Evolutionary conservation across 2,113 vertebrate species (phyloP).

Genomic region (Oenanthe oenanthe): DNA sequence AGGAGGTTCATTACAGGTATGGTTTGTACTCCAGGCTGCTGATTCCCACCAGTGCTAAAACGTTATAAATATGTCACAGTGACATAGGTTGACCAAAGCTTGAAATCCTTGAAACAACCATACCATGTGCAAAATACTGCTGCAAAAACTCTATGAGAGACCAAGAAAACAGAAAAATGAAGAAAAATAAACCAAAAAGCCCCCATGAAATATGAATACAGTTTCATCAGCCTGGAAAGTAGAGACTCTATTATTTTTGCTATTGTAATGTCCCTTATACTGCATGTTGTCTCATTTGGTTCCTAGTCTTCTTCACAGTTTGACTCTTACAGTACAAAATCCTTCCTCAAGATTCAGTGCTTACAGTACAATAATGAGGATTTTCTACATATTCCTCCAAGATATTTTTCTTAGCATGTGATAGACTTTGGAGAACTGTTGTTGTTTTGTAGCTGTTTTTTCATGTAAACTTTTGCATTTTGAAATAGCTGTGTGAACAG

Average conservation of each 20-base stretch:
- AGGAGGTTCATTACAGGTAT: not conserved
- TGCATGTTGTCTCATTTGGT: not conserved
- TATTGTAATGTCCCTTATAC: not conserved
- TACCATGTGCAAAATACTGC: not conserved
- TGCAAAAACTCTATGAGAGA: not conserved
- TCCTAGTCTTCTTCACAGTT: not conserved
- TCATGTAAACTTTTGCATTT: not conserved
- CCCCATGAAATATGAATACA: not conserved
- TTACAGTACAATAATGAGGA: not conserved
- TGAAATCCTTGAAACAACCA: not conserved
- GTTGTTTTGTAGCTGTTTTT: not conserved
- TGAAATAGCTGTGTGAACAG: slow-evolving; percentile 24
- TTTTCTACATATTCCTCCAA: slow-evolving; percentile 14
- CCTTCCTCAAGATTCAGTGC: not conserved
- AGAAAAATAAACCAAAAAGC: no score
- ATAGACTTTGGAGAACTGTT: slow-evolving; percentile 7
- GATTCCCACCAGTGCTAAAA: not conserved
- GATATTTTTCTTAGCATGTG: slow-evolving; percentile 1
- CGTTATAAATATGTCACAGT: not conserved
- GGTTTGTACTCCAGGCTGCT: not conserved
- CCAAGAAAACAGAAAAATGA: not conserved
- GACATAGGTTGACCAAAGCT: not conserved
- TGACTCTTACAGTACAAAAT: slow-evolving; percentile 10
- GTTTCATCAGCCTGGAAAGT: not conserved
- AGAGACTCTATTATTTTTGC: not conserved